Conservation (phyloP, 2,113 vertebrate genomes). For the Formicarius rufipectus region DNA sequence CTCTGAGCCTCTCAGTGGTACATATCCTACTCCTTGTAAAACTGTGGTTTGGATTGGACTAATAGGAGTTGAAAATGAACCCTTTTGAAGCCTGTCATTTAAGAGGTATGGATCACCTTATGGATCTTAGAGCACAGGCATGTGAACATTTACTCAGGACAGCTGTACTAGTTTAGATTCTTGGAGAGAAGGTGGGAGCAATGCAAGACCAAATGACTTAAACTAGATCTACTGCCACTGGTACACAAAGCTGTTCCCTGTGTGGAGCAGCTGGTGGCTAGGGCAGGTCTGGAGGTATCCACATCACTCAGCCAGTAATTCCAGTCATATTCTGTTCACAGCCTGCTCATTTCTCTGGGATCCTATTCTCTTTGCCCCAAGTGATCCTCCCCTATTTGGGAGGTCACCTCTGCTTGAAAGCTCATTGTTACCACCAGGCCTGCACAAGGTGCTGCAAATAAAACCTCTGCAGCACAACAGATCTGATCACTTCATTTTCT, state of each 20-base stretch:
- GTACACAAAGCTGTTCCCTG: neutral
- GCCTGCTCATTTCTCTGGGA: neutral
- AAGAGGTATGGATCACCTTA: neutral
- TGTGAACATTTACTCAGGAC: neutral
- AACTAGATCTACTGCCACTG: neutral
- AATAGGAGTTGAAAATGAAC: neutral
- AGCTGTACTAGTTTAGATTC: neutral
- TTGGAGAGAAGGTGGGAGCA: neutral
- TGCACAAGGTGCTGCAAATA: neutral
- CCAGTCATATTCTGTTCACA: neutral
- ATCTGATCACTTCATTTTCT: neutral
- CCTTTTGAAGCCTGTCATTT: neutral
- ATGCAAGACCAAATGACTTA: neutral
- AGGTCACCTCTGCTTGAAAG: neutral
- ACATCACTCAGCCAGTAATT: neutral
- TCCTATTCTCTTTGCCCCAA: neutral
- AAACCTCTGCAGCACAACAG: neutral
- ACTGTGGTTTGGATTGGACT: neutral
- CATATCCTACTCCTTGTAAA: neutral
- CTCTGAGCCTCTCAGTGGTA: neutral
- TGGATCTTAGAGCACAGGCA: neutral
- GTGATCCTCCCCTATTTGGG: neutral
- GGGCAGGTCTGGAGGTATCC: neutral
- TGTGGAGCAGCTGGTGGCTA: neutral
- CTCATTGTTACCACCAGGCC: neutral